Conservation (phyloP, 1,140 invertebrate genomes). For the Brachionus plicatilis region DNA sequence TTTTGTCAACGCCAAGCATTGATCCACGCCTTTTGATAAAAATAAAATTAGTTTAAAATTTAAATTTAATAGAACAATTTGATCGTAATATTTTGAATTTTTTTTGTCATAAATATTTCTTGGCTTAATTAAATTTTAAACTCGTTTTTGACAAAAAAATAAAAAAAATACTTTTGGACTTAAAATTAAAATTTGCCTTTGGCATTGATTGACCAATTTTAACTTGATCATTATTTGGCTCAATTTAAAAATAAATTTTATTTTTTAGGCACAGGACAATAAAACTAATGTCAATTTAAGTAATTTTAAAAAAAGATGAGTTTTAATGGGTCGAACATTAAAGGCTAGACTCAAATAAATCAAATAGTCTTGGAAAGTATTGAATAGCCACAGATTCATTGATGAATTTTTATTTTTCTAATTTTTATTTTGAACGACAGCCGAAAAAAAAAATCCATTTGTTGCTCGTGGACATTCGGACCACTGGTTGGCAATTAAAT, state of each 20-base stretch:
- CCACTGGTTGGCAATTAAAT: too few species aligned
- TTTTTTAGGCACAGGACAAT: background rate
- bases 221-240: background rate
- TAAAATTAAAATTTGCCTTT: background rate
- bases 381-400: background rate
- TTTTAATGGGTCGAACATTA: background rate
- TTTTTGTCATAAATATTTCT: background rate
- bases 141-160: background rate
- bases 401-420: background rate
- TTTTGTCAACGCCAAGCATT: background rate
- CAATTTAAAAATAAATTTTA: background rate
- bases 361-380: background rate
- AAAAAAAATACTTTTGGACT: background rate
- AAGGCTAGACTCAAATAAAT: background rate
- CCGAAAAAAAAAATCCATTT: background rate
- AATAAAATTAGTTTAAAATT: background rate
- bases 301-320: background rate
- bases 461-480: background rate
- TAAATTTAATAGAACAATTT: background rate
- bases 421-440: background rate
- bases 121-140: background rate
- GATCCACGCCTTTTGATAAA: background rate
- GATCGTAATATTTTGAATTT: background rate
- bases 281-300: background rate
- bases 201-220: background rate